A percentile compares a stretch with the other conserved stretches of the same genome.
Conservation (phyloP, 2,797 vertebrate species). For the Pitangus sulphuratus region DNA sequence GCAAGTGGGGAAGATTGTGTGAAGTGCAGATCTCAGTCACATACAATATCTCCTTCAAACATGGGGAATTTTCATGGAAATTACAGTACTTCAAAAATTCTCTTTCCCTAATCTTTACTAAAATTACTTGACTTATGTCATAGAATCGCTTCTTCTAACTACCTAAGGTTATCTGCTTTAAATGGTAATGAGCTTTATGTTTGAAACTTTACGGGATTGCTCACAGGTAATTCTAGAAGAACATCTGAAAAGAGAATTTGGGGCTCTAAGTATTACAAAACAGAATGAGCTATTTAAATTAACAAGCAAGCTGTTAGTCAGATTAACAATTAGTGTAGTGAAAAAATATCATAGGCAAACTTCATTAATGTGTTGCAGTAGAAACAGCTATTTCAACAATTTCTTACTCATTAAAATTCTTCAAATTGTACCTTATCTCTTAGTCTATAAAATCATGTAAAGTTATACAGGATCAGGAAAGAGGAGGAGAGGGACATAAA, state of each 20-base stretch:
- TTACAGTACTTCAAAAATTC: conserved; percentile 17
- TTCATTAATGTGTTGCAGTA: not conserved
- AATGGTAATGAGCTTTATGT: conserved; percentile 30
- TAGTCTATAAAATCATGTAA: not conserved
- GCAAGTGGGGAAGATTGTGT: not conserved
- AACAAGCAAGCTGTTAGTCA: not conserved
- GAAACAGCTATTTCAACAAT: not conserved
- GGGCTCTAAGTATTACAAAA: not conserved
- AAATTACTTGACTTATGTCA: conserved; percentile 37
- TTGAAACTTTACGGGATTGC: conserved; percentile 23
- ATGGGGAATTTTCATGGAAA: conserved; percentile 32
- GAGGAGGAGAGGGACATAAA: not conserved
- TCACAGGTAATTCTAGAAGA: conserved; percentile 23
- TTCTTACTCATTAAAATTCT: not conserved
- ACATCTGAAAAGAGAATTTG: not conserved
- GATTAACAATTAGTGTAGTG: not conserved
- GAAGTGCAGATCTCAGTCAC: not conserved
- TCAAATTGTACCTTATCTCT: not conserved
- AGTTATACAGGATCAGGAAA: not conserved
- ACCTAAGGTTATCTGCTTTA: conserved; percentile 30
- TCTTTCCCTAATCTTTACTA: conserved; percentile 41
- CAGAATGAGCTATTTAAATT: conserved; percentile 6
- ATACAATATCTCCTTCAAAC: not conserved
- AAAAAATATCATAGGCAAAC: not conserved
- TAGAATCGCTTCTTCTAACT: conserved; percentile 19